phyloP scores from a whole-genome alignment of 1,140 invertebrate species.

The Caenorhabditis elegans region WBcel235 BX284603.4:13152501-13153000 shows the following conservation, averaged over 20 bases:
- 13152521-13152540: background rate
- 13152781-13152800: too few species aligned
- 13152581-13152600: background rate
- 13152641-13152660: background rate
- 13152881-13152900: background rate
- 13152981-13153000: background rate
- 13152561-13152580: background rate
- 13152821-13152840: background rate
- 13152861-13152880: background rate
- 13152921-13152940: background rate
- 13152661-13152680: background rate
- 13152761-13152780: too few species aligned
- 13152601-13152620: background rate
- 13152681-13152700: too few species aligned
- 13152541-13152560: background rate
- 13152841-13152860: background rate
- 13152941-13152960: background rate
- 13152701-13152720: background rate
- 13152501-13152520: background rate
- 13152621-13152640: background rate
- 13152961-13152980: background rate
- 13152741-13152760: too few species aligned
- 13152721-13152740: background rate
- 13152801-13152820: background rate
- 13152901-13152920: background rate